Evolutionary conservation across 2,888 invertebrate species (phyloP), one percentile per base, ranked within the genome.

Genomic region (Plagiodera versicolora): DNA sequence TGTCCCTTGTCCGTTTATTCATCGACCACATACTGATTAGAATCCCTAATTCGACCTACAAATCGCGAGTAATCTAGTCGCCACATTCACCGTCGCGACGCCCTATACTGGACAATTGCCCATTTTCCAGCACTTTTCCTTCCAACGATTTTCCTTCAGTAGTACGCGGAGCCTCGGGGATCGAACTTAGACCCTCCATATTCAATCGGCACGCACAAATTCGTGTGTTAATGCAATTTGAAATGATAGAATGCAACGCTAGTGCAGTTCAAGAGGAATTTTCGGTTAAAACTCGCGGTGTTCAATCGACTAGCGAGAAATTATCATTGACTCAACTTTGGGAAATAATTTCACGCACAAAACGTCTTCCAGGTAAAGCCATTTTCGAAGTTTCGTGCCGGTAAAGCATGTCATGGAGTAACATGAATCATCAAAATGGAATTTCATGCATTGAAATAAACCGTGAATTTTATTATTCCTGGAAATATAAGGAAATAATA

Each of bases 331-430:
- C 91, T 48, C 89, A 91, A 53, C 81, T 92, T 8, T 92, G 92
- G 92, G 91, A 92, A 80, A 86, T 90, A 75, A 87, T 92, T 69
- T 85, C 90, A 48, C 84, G 90, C 63, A 90, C 90, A 61, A 86
- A 87, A 60, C 85, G 88, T 56, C 83, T 92, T 57, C 92, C 92
- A 44, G 85, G 79, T 79, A 70, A n/a, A 70, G 50, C 11, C 2
- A 10, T 4, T 39, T 3, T 3, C 6, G 39, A 14, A 14, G 24
- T 24, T 24, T 24, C 24, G 4, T 24, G 24, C 24, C 24, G 24
- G 4, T 24, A 57, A 53, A 46, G 39, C 39, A 46, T 45, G 14
- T 46, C 32, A 20, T 20, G 18, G 16, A 28, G 3, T 30, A 1
- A 11, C 14, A 49, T 18, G 5, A 19, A 5, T 24, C 24, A 24